A percentile compares a stretch with the other conserved stretches of the same genome.
phyloP scores from a whole-genome alignment of 1,140 invertebrate genomes.

The Eupeodes corollae region DNA sequence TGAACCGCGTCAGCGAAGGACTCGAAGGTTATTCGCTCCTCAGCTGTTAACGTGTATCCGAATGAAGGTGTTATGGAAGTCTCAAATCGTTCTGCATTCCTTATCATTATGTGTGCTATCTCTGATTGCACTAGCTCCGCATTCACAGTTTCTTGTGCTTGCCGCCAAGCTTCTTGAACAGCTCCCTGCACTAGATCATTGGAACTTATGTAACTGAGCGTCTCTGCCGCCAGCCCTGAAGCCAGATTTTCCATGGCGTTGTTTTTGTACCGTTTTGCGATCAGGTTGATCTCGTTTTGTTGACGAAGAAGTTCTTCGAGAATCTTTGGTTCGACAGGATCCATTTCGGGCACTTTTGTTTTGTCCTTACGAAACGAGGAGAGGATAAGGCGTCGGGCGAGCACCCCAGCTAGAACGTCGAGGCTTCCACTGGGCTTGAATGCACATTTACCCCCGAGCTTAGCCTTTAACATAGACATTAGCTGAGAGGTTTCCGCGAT shows the following conservation, averaged over 20 bases:
- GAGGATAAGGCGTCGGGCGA: conserved; percentile 13
- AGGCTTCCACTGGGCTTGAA: conserved; percentile 14
- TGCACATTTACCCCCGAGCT: conserved; percentile 42
- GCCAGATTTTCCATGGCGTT: conserved; percentile 56
- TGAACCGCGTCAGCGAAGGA: conserved; percentile 58
- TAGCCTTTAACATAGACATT: conserved; percentile 53
- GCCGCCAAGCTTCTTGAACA: conserved; percentile 53
- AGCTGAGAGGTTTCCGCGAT: conserved; percentile 62
- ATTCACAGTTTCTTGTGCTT: conserved; percentile 57
- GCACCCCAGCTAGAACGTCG: conserved; percentile 15
- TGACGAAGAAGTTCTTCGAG: conserved; percentile 48
- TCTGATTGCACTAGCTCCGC: conserved; percentile 60
- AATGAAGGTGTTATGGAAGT: conserved; percentile 40
- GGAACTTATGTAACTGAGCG: conserved; percentile 41
- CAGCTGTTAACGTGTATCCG: conserved; percentile 45
- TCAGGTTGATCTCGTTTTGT: conserved; percentile 47
- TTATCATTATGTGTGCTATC: conserved; percentile 55
- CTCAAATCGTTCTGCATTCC: conserved; percentile 54
- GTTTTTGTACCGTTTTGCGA: conserved; percentile 52
- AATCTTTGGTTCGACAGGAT: conserved; percentile 21
- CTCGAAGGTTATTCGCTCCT: conserved; percentile 51
- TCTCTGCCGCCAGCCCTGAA: conserved; percentile 50
- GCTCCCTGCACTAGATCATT: conserved; percentile 35
- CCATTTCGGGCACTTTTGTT: conserved; percentile 6
- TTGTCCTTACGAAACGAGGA: conserved; percentile 6